These are phyloP conservation scores for Pseudochirops cupreus DNA, from an alignment of 2,797 vertebrate genomes.

Conservation along the genomic window DNA sequence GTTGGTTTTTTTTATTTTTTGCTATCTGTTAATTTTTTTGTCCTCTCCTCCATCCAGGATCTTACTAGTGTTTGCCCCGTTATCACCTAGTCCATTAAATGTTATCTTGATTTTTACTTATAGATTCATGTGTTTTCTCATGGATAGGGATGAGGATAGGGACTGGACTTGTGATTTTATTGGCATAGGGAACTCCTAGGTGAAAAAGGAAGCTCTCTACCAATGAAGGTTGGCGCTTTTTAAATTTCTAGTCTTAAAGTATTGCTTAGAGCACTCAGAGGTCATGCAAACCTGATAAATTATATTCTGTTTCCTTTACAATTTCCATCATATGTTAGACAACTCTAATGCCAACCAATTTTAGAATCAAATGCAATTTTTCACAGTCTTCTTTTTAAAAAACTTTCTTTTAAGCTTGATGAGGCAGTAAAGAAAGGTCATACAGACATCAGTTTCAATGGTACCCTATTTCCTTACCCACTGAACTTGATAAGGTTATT, in stretches of 20 bases:
- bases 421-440: constrained; percentile 1
- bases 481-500: not conserved
- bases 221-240: not conserved
- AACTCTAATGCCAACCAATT: not conserved
- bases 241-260: not conserved
- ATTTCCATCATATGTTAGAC: not conserved
- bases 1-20: not conserved
- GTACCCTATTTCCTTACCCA: not conserved
- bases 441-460: not conserved
- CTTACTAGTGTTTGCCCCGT: not conserved
- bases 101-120: not conserved
- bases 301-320: not conserved
- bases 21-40: not conserved
- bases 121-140: not conserved
- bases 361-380: not conserved
- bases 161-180: not conserved
- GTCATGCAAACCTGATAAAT: not conserved
- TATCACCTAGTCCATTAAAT: not conserved
- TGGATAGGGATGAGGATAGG: not conserved
- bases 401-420: not conserved
- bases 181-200: not conserved
- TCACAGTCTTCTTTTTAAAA: not conserved
- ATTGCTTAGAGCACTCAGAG: not conserved
- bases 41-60: not conserved
- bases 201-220: not conserved